Percentiles rank a stretch among this genome's conserved stretches.
phyloP scores from a whole-genome alignment of 2,888 invertebrate genomes.

The Chironomus tentans region DNA sequence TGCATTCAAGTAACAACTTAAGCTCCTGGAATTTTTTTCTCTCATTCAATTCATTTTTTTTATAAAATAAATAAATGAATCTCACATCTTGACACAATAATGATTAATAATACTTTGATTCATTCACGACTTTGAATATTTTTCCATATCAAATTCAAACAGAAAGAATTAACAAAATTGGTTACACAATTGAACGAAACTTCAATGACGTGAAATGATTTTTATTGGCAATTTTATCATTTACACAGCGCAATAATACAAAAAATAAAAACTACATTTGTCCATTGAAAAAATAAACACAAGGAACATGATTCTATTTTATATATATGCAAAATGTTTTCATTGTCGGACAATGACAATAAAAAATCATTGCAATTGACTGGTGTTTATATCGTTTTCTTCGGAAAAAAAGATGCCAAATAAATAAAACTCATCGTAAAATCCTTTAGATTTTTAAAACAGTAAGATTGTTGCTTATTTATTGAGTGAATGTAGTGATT shows the following conservation, averaged over 20 bases:
- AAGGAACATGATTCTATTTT: constrained; percentile 1
- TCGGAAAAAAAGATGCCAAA: neutral
- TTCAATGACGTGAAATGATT: constrained; percentile 8
- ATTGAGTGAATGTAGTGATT: too few species aligned
- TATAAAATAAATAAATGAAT: too few species aligned
- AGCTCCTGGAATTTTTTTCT: too few species aligned
- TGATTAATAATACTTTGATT: too few species aligned
- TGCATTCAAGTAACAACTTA: too few species aligned
- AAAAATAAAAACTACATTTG: neutral
- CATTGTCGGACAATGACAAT: neutral
- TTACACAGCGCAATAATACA: constrained; percentile 1
- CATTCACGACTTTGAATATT: too few species aligned
- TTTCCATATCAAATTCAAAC: neutral
- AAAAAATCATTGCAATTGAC: neutral
- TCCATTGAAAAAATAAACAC: neutral
- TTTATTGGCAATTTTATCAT: constrained; percentile 8
- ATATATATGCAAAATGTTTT: neutral
- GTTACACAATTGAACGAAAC: neutral
- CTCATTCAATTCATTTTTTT: too few species aligned
- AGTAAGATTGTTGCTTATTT: too few species aligned
- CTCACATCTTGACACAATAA: too few species aligned
- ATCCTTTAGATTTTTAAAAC: neutral
- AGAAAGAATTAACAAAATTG: neutral
- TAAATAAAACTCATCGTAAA: neutral
- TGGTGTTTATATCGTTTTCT: neutral